Conservation (phyloP, 1,140 invertebrate species). For the Diabrotica virgifera region DNA sequence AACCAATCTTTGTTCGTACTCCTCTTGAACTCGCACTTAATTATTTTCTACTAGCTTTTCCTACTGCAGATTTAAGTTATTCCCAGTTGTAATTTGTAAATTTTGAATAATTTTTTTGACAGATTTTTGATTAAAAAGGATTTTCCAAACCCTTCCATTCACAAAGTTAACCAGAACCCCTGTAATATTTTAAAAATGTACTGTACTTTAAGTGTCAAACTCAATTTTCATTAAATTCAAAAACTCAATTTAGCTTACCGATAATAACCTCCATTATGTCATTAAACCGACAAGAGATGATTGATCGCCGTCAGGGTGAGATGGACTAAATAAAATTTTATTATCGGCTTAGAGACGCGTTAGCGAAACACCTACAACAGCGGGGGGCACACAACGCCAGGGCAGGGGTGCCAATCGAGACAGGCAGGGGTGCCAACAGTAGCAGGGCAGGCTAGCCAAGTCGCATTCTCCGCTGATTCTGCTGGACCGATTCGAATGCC, state of each 20-base stretch:
- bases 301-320: conserved; percentile 28
- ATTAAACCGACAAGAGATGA: conserved; percentile 26
- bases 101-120: no score
- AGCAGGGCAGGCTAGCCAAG: background rate
- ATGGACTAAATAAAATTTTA: conserved; percentile 40
- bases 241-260: conserved; percentile 13
- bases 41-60: no score
- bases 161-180: no score
- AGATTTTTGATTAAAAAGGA: no score
- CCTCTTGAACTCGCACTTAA: no score
- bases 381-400: conserved; percentile 11
- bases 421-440: background rate
- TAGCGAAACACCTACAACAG: conserved; percentile 32
- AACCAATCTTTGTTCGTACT: no score
- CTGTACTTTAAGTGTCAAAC: background rate
- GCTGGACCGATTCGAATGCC: background rate
- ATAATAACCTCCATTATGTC: conserved; percentile 19
- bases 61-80: no score
- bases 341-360: conserved; percentile 37
- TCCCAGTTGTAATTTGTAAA: no score
- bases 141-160: no score
- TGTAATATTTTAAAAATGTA: no score
- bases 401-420: conserved; percentile 17
- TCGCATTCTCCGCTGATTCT: background rate
- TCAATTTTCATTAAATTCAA: conserved; percentile 15